Conservation (phyloP, 1,140 invertebrate genomes). For the Leptinotarsa lineolata region DNA sequence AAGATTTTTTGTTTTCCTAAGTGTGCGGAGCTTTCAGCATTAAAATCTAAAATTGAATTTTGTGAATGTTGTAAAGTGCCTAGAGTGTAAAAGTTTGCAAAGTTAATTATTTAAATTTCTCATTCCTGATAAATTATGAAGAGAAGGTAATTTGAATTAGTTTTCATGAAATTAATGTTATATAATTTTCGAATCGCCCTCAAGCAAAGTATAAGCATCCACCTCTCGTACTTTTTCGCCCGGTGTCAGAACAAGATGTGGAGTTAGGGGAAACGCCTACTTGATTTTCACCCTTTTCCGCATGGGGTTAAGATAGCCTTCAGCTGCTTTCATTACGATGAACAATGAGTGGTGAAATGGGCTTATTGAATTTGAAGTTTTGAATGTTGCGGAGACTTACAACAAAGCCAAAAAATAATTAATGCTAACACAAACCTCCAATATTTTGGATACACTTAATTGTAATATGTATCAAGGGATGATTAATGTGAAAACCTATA, state of each 20-base stretch:
- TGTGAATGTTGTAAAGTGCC: slow-evolving; percentile 24
- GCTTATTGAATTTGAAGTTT: slow-evolving; percentile 35
- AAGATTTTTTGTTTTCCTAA: slow-evolving; percentile 18
- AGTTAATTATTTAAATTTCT: slow-evolving; percentile 31
- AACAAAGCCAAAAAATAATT: slow-evolving; percentile 11
- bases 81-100: slow-evolving; percentile 30
- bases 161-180: slow-evolving; percentile 35
- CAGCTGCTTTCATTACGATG: slow-evolving; percentile 31
- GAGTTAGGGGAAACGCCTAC: slow-evolving; percentile 20
- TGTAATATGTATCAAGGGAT: too few relatives aligned
- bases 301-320: slow-evolving; percentile 23
- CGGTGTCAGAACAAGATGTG: slow-evolving; percentile 41
- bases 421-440: too few relatives aligned
- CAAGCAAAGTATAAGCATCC: slow-evolving; percentile 20
- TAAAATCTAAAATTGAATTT: slow-evolving; percentile 26
- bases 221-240: slow-evolving; percentile 33
- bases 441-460: too few relatives aligned
- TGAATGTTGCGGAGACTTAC: slow-evolving; percentile 8
- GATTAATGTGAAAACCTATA: too few relatives aligned
- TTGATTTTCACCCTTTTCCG: slow-evolving; percentile 30
- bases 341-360: slow-evolving; percentile 36
- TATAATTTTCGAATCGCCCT: slow-evolving; percentile 36
- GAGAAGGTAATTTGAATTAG: slow-evolving; percentile 31
- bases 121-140: slow-evolving; percentile 30
- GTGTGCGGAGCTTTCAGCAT: slow-evolving; percentile 5